Conservation (phyloP, 2,113 vertebrate species). For the Chaetodon trifascialis region DNA sequence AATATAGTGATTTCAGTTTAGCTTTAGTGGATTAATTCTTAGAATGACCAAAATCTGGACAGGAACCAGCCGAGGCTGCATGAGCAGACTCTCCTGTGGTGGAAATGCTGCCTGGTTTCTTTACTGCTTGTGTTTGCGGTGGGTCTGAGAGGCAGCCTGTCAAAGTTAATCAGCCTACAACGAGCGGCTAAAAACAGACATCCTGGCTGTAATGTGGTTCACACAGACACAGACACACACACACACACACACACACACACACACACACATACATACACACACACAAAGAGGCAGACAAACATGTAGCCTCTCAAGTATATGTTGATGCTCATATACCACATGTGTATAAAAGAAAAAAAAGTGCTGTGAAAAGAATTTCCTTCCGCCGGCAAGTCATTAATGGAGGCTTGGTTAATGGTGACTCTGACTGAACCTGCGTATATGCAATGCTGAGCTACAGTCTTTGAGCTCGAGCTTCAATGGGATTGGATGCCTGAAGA, state of each 20-base stretch:
- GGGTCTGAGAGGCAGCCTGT: conserved; percentile 82
- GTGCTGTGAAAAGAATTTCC: conserved; percentile 58
- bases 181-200: conserved; percentile 79
- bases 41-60: conserved; percentile 7
- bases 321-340: conserved; percentile 31
- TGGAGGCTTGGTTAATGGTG: conserved; percentile 47
- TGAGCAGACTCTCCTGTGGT: conserved; percentile 48
- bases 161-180: conserved; percentile 81
- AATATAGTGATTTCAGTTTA: conserved; percentile 4
- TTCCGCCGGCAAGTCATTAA: conserved; percentile 56
- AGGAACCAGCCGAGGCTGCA: conserved; percentile 8
- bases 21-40: conserved; percentile 30
- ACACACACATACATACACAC: background rate
- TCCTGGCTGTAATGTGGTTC: conserved; percentile 71
- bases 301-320: conserved; percentile 31
- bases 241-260: background rate
- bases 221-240: background rate
- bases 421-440: conserved; percentile 54
- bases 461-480: conserved; percentile 32
- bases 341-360: conserved; percentile 17
- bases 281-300: conserved; percentile 25
- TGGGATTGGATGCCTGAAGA: conserved; percentile 59
- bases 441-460: conserved; percentile 30
- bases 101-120: conserved; percentile 63
- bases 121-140: conserved; percentile 74